Percentiles rank a stretch among this genome's conserved stretches.
phyloP scores from a whole-genome alignment of 2,113 vertebrate species.

The Cebus imitator region DNA sequence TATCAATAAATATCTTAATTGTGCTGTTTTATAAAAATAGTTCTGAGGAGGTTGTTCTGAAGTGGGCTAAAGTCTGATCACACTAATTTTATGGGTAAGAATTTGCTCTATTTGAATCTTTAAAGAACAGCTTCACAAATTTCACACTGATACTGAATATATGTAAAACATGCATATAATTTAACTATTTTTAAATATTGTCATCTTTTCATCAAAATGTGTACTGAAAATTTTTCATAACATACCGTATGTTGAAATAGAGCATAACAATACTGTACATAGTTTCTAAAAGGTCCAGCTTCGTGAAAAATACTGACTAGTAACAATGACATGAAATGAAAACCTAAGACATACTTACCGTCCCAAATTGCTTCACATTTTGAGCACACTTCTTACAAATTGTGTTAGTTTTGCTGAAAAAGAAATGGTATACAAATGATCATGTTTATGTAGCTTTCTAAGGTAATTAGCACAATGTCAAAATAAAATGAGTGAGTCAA shows the following conservation, averaged over 20 bases:
- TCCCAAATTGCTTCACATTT: conserved; percentile 98
- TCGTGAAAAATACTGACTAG: neutral
- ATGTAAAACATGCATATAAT: neutral
- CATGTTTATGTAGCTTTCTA: conserved; percentile 14
- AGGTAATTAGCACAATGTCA: neutral
- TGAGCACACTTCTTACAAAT: conserved; percentile 99
- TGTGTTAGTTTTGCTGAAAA: conserved; percentile 97
- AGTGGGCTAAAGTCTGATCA: neutral
- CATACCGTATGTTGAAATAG: neutral
- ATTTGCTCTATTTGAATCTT: neutral
- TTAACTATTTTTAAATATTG: neutral
- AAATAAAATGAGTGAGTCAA: neutral
- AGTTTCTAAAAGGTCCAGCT: neutral
- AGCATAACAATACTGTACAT: neutral
- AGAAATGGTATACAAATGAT: conserved; percentile 62
- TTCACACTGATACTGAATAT: neutral
- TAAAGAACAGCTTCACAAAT: neutral
- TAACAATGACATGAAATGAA: conserved; percentile 4
- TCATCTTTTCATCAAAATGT: neutral
- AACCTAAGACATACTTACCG: conserved; percentile 87
- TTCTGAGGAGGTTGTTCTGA: neutral
- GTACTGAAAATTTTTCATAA: neutral
- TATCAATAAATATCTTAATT: neutral
- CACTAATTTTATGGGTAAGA: neutral
- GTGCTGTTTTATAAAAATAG: neutral